Evolutionary conservation across 2,888 invertebrate genomes (phyloP), one percentile per base, ranked within the genome.

Genomic region (Sussaba pulchella): DNA sequence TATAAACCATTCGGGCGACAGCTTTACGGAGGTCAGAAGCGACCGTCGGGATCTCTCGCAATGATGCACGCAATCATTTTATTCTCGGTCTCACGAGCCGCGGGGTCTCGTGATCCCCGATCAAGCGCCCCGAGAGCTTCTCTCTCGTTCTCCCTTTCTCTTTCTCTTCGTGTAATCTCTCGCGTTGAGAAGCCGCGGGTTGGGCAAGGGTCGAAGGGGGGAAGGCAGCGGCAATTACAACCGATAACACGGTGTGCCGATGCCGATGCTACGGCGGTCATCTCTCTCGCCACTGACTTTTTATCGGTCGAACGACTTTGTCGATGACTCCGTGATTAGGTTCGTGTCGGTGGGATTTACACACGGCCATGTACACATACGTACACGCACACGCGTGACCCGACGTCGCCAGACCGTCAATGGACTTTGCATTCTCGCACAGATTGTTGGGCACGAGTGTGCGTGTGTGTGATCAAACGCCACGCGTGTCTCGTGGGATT

Each of bases 181-280:
- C 36, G 84, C 88, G 88, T 87, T 88, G 86, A 89, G 83, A 83
- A 87, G 86, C 86, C 89, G 87, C 88, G 82, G 88, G 90, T 5
- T 2, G 31, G 31, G 31, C 4, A 31, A 6, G 31, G 6, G 2
- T 5, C 2, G 31, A 6, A 31, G 31, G 31, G 6, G 31, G 31
- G 6, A 5, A 31, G 6, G 31, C 4, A 31, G 31, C 67, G 72
- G 86, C 86, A 90, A 91, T 91, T 90, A 90, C 67, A 83, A 78
- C 63, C 63, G 82, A 82, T 82, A 82, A 83, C 67, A 63, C 67
- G 52, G 63, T 54, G 54, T 59, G 50, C 43, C 80, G 71, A 80
- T 74, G 50, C 73, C 61, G 67, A n/a, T n/a, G n/a, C 31, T 21
- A 73, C 52, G 59, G 36, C 26, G 54, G 61, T 41, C 73, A 59